A percentile compares a stretch with the other conserved stretches of the same genome.
phyloP scores from a whole-genome alignment of 2,888 invertebrate species.

The Neoascia interrupta region DNA sequence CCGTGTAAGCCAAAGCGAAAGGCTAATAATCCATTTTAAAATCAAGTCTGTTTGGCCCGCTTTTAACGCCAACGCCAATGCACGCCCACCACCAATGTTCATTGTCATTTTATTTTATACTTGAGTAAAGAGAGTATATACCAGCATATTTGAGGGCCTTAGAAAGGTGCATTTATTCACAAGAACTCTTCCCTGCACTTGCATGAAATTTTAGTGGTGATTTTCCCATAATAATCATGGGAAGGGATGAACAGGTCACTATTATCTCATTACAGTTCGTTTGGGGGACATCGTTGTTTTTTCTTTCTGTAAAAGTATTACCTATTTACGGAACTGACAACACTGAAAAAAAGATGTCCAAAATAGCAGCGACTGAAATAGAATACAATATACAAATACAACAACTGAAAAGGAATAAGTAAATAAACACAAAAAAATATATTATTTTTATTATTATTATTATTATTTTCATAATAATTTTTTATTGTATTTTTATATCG shows the following conservation, averaged over 20 bases:
- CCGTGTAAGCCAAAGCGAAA: slow-evolving; percentile 40
- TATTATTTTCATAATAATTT: too few species aligned
- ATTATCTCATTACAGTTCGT: slow-evolving; percentile 62
- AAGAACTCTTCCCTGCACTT: slow-evolving; percentile 27
- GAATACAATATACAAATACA: too few species aligned
- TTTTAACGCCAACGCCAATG: slow-evolving; percentile 19
- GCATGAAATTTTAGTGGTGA: slow-evolving; percentile 33
- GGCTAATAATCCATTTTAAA: slow-evolving; percentile 57
- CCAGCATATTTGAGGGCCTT: too few species aligned
- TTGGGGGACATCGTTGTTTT: slow-evolving; percentile 22
- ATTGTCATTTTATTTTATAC: too few species aligned
- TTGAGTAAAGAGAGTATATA: too few species aligned
- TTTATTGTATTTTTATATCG: too few species aligned
- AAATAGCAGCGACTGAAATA: too few species aligned
- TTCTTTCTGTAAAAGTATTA: slow-evolving; percentile 31
- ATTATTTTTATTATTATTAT: too few species aligned
- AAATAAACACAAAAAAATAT: too few species aligned
- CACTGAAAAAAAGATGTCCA: slow-evolving; percentile 44
- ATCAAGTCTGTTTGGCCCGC: slow-evolving; percentile 55
- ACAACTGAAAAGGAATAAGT: too few species aligned
- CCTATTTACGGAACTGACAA: slow-evolving; percentile 37
- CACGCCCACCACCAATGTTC: background rate
- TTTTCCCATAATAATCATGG: slow-evolving; percentile 51
- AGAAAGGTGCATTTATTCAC: too few species aligned
- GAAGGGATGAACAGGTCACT: slow-evolving; percentile 58